Percentiles rank a stretch among this genome's conserved stretches.
These are phyloP conservation scores for Stigmatopora argus DNA, from an alignment of 2,113 vertebrate species.

Conservation along the genomic window DNA sequence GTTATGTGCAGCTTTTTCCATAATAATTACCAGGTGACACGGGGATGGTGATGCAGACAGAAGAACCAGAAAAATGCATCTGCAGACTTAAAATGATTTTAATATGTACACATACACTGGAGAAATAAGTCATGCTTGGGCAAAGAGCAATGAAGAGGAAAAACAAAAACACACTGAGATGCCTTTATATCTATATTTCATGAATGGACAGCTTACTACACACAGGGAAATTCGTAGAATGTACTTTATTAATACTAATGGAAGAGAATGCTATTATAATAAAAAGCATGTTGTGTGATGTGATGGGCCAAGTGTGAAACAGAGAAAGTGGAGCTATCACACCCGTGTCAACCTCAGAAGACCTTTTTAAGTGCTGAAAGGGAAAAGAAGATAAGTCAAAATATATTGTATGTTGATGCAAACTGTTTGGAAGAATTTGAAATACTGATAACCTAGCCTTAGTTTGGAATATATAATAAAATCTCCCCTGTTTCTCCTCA, in stretches of 20 bases:
- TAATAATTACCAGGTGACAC: slow-evolving; percentile 40
- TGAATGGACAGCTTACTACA: slow-evolving; percentile 40
- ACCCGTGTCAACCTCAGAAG: slow-evolving; percentile 57
- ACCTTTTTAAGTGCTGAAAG: slow-evolving; percentile 48
- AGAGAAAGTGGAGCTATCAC: slow-evolving; percentile 48
- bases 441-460: neutral
- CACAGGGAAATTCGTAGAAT: slow-evolving; percentile 20
- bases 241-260: slow-evolving; percentile 62
- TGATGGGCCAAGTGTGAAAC: slow-evolving; percentile 47
- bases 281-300: slow-evolving; percentile 53
- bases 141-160: slow-evolving; percentile 53
- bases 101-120: slow-evolving; percentile 13
- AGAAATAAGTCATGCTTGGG: slow-evolving; percentile 19
- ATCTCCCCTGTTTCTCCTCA: neutral
- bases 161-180: slow-evolving; percentile 63
- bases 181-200: slow-evolving; percentile 59
- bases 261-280: slow-evolving; percentile 49
- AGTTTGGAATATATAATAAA: neutral
- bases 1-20: slow-evolving; percentile 46
- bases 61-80: slow-evolving; percentile 56
- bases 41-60: slow-evolving; percentile 19
- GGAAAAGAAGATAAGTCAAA: slow-evolving; percentile 16
- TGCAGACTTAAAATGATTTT: slow-evolving; percentile 27
- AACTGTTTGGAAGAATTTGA: neutral
- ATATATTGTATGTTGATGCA: neutral